These are phyloP conservation scores for Choreutis nemorana DNA, from an alignment of 2,888 invertebrate genomes.

Conservation along the genomic window DNA sequence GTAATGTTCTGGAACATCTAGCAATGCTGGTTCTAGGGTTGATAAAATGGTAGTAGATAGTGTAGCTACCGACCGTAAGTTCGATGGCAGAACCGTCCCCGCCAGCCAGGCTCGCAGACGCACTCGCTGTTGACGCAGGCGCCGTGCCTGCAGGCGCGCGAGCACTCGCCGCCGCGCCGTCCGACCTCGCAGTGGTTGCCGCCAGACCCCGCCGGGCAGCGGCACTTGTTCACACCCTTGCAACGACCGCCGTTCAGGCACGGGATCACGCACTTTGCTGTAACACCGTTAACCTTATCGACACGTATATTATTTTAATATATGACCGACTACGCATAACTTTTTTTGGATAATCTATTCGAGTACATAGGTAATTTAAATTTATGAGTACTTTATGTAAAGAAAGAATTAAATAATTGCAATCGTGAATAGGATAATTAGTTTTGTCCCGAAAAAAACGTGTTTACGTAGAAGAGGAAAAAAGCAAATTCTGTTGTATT, in stretches of 20 bases:
- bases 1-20: not conserved
- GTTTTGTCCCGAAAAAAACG: too few species aligned
- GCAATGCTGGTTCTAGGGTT: not conserved
- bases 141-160: slow-evolving; percentile 80
- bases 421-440: too few species aligned
- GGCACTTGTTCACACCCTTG: slow-evolving; percentile 88
- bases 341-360: too few species aligned
- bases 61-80: slow-evolving; percentile 65
- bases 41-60: not conserved
- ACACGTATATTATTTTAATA: too few species aligned
- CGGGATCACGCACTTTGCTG: slow-evolving; percentile 89
- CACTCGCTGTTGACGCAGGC: slow-evolving; percentile 76
- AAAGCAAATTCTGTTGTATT: not conserved
- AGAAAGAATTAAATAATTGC: too few species aligned
- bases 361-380: too few species aligned
- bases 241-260: slow-evolving; percentile 92
- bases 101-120: slow-evolving; percentile 84
- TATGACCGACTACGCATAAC: too few species aligned
- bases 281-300: too few species aligned
- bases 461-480: too few species aligned
- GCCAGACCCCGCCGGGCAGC: slow-evolving; percentile 82
- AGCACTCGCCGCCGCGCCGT: slow-evolving; percentile 76
- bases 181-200: slow-evolving; percentile 94
- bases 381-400: too few species aligned
- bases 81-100: slow-evolving; percentile 82